These are phyloP conservation scores for Chloroceryle inda DNA, from an alignment of 2,797 vertebrate genomes.

Conservation along the genomic window DNA sequence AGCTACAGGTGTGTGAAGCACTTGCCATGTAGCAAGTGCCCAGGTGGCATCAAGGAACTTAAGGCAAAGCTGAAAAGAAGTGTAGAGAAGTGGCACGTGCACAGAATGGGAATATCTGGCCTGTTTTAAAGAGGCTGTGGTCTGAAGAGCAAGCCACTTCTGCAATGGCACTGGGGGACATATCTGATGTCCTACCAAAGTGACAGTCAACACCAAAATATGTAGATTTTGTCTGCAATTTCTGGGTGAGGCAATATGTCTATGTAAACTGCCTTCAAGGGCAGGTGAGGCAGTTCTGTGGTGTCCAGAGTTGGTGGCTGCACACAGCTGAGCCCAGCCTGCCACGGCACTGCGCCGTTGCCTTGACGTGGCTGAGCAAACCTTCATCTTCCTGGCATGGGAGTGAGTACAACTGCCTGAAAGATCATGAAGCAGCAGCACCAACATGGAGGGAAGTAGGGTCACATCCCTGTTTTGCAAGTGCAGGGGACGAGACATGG, in stretches of 20 bases:
- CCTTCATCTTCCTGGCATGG: fast-evolving
- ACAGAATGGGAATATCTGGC: background rate
- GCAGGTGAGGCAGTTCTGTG: fast-evolving
- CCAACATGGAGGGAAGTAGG: fast-evolving
- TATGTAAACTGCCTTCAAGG: background rate
- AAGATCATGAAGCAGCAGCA: background rate
- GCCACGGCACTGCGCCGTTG: fast-evolving
- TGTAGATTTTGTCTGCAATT: background rate
- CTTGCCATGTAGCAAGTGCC: background rate
- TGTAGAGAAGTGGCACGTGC: background rate
- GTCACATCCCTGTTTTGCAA: background rate
- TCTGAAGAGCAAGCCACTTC: background rate
- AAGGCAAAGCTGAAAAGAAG: background rate
- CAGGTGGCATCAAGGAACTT: background rate
- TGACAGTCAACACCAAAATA: background rate
- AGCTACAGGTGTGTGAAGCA: fast-evolving
- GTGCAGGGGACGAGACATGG: background rate
- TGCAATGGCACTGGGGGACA: fast-evolving
- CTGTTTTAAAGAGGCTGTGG: background rate
- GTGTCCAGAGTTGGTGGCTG: background rate
- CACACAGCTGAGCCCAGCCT: background rate
- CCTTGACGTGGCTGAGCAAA: fast-evolving
- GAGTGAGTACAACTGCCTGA: fast-evolving
- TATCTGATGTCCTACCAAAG: background rate
- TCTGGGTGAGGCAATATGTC: background rate